Evolutionary conservation across 2,113 vertebrate species (phyloP).

Genomic region (Anthoscopus minutus): DNA sequence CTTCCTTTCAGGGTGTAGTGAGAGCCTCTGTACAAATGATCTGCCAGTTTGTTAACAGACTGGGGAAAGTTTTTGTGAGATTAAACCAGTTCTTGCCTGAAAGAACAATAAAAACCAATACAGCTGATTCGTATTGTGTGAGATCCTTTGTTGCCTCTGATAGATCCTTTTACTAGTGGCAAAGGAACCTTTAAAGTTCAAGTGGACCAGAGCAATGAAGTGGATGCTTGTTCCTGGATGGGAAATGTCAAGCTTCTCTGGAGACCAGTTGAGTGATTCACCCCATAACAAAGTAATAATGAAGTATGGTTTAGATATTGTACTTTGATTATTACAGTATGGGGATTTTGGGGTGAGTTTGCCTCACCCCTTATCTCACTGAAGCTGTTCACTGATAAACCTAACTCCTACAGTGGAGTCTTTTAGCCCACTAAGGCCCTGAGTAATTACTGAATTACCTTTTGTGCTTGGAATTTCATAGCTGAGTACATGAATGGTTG

Average conservation of each 20-base stretch:
- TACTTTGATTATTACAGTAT: background rate
- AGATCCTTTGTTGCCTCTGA: background rate
- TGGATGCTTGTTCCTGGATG: background rate
- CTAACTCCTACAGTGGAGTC: background rate
- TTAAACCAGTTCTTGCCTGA: background rate
- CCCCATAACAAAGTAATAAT: background rate
- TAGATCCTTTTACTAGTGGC: background rate
- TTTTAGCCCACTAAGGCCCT: background rate
- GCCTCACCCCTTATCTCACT: background rate
- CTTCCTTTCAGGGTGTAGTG: background rate
- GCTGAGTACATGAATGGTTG: background rate
- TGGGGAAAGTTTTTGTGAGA: background rate
- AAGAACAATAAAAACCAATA: conserved; percentile 24
- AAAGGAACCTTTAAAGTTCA: background rate
- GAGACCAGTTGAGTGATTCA: background rate
- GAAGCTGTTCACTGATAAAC: background rate
- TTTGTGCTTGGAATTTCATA: background rate
- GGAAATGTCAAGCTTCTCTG: background rate
- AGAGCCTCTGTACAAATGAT: background rate
- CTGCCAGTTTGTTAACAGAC: background rate
- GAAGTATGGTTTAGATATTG: background rate
- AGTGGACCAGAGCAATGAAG: background rate
- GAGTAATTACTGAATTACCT: background rate
- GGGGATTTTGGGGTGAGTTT: background rate
- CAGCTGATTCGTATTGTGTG: background rate